Base-by-base conservation (phyloP, 2,113 vertebrate genomes). In the Myotis brandtii region DNA sequence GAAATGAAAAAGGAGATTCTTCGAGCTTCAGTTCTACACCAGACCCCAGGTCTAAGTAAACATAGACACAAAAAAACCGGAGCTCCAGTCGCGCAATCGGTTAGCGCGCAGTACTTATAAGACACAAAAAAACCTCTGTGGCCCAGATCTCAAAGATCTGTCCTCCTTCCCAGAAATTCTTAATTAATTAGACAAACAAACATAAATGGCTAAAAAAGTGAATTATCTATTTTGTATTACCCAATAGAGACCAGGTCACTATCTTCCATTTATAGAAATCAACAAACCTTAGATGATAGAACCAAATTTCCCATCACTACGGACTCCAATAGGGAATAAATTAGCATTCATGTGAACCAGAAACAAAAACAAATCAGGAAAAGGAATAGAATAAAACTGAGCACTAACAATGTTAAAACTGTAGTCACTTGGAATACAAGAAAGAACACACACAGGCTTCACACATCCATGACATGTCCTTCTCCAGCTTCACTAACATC, bases 391-490 rank as follows among this genome's bases (percentile, higher is more conserved):
- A 69, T 21, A 20, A 86, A 66, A 16, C 25, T 46, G 21, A 66
- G 13, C 7, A 23, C 17, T 34, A 34, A 16, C 21, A 25, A 25
- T 8, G 8, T 6, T 13, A 32, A 83, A n/a, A 9, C 34, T 52
- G 43, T 16, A 48, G 43, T 66, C 32, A 21, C 66, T 70, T 43
- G 32, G 21, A 73, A 82, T 20, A 79, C 32, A 72, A 30, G 10
- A 52, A 46, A 80, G 54, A 14, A 9, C 21, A 46, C 16, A 10
- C 6, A 12, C 17, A 34, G 23, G 62, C 1, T 66, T 17, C 16
- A 14, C 7, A 0, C 3, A 17, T 12, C 52, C 30, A 6, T 9
- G 40, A 23, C 0, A 2, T 0, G 3, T 2, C 21, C 30, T 5
- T 9, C 64, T 52, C 46, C 11, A 32, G 62, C 27, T 64, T 30